A percentile compares a stretch with the other conserved stretches of the same genome.
phyloP scores from a whole-genome alignment of 2,888 invertebrate genomes.

The Tridacna gigas region DNA sequence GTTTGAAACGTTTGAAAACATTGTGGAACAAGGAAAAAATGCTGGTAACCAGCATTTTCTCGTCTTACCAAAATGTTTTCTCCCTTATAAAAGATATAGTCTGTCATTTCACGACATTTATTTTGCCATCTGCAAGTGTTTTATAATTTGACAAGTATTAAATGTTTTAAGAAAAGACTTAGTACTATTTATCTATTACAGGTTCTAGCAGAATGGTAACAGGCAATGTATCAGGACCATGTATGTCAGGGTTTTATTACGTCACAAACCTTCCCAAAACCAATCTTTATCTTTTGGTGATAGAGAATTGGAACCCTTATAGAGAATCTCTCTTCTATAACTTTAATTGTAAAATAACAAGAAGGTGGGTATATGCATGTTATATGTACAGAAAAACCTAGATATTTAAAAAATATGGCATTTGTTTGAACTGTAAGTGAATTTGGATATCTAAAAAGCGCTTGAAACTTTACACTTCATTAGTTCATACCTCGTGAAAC shows the following conservation, averaged over 20 bases:
- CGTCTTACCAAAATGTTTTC: too few species aligned
- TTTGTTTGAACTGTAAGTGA: too few species aligned
- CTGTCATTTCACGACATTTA: too few species aligned
- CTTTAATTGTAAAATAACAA: slow-evolving; percentile 85
- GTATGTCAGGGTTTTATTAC: slow-evolving; percentile 85
- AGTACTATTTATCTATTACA: slow-evolving; percentile 56
- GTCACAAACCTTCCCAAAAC: slow-evolving; percentile 84
- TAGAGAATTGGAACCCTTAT: slow-evolving; percentile 84
- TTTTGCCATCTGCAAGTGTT: background rate
- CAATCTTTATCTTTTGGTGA: slow-evolving; percentile 85
- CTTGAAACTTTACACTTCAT: too few species aligned
- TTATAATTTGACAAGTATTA: background rate
- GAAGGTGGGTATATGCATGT: slow-evolving; percentile 79
- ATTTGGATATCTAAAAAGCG: too few species aligned
- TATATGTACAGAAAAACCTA: too few species aligned
- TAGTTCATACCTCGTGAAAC: too few species aligned
- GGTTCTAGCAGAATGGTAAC: slow-evolving; percentile 84
- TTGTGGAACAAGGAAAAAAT: too few species aligned
- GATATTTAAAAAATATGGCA: too few species aligned
- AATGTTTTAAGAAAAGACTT: background rate
- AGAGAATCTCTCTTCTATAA: slow-evolving; percentile 83
- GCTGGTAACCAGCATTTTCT: too few species aligned
- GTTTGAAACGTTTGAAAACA: too few species aligned
- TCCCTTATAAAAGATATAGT: too few species aligned
- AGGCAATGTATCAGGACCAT: slow-evolving; percentile 85